Percentiles rank a stretch among this genome's conserved stretches.
Conservation (phyloP, 1,140 invertebrate genomes). For the Dendrolimus punctatus region DNA sequence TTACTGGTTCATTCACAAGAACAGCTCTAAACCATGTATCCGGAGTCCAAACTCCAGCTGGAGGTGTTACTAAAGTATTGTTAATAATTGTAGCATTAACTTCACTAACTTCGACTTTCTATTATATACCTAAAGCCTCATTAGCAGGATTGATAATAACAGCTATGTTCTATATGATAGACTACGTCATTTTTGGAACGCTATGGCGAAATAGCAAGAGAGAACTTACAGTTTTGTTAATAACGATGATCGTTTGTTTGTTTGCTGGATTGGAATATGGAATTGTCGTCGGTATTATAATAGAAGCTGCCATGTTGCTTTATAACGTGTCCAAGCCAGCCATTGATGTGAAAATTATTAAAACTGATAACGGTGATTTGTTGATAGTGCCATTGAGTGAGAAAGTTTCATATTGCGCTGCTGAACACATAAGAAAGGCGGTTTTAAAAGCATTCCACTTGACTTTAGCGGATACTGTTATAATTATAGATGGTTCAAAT, state of each 20-base stretch:
- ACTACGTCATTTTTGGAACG: slow-evolving; percentile 34
- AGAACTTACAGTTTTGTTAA: slow-evolving; percentile 36
- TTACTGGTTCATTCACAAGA: slow-evolving; percentile 90
- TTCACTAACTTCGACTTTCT: slow-evolving; percentile 52
- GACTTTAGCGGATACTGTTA: slow-evolving; percentile 14
- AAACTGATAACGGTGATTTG: slow-evolving; percentile 12
- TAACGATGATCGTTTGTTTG: slow-evolving; percentile 40
- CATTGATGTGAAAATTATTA: slow-evolving; percentile 26
- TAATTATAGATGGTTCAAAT: slow-evolving; percentile 42
- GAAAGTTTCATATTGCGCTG: slow-evolving; percentile 45
- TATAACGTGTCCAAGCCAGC: slow-evolving; percentile 37
- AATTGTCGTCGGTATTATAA: slow-evolving; percentile 42
- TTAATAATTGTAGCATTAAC: slow-evolving; percentile 50
- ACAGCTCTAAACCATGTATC: slow-evolving; percentile 94
- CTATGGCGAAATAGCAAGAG: slow-evolving; percentile 44
- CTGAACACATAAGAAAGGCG: slow-evolving; percentile 38
- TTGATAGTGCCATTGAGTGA: slow-evolving; percentile 22
- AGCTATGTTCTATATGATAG: slow-evolving; percentile 61
- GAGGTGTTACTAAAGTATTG: slow-evolving; percentile 79
- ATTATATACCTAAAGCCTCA: slow-evolving; percentile 58
- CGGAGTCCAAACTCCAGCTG: slow-evolving; percentile 89
- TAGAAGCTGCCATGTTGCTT: slow-evolving; percentile 42
- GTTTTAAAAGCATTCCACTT: slow-evolving; percentile 26
- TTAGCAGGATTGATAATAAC: slow-evolving; percentile 56
- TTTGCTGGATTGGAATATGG: slow-evolving; percentile 51